These are phyloP conservation scores for Kuschelorhynchus macadamiae DNA, from an alignment of 2,888 invertebrate species.

Conservation along the genomic window DNA sequence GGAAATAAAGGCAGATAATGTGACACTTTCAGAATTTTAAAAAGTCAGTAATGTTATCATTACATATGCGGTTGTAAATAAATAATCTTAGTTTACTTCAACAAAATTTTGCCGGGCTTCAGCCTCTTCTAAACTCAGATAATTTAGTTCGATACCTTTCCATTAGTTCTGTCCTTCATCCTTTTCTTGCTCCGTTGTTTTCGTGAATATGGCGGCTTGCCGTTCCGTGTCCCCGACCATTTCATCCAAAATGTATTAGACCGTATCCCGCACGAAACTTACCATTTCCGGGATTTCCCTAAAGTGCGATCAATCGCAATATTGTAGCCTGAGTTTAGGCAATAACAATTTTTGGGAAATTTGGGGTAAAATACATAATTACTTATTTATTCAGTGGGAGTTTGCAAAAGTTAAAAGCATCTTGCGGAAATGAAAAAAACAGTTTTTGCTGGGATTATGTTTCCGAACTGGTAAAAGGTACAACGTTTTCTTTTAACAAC, in stretches of 20 bases:
- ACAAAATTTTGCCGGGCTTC: no score
- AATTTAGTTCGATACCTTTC: background rate
- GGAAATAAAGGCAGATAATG: no score
- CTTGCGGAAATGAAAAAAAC: background rate
- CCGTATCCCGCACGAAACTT: slow-evolving; percentile 48
- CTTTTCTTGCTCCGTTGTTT: slow-evolving; percentile 14
- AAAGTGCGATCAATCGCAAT: slow-evolving; percentile 59
- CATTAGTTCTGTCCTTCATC: slow-evolving; percentile 1
- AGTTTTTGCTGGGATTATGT: background rate
- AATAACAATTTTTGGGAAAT: slow-evolving; percentile 44
- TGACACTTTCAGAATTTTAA: no score
- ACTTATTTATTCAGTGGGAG: slow-evolving; percentile 34
- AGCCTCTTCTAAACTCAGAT: no score
- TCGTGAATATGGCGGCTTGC: slow-evolving; percentile 31
- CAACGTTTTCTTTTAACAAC: no score
- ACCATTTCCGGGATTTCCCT: slow-evolving; percentile 59
- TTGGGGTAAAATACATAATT: slow-evolving; percentile 36
- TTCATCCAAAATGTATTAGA: slow-evolving; percentile 49
- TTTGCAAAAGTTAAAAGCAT: slow-evolving; percentile 9
- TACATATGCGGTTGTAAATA: no score
- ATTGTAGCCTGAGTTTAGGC: slow-evolving; percentile 46
- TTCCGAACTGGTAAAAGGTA: no score
- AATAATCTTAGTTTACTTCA: no score
- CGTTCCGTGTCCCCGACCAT: slow-evolving; percentile 44
- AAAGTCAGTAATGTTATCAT: no score